phyloP scores from a whole-genome alignment of 2,113 vertebrate species.

The Scalopus aquaticus region DNA sequence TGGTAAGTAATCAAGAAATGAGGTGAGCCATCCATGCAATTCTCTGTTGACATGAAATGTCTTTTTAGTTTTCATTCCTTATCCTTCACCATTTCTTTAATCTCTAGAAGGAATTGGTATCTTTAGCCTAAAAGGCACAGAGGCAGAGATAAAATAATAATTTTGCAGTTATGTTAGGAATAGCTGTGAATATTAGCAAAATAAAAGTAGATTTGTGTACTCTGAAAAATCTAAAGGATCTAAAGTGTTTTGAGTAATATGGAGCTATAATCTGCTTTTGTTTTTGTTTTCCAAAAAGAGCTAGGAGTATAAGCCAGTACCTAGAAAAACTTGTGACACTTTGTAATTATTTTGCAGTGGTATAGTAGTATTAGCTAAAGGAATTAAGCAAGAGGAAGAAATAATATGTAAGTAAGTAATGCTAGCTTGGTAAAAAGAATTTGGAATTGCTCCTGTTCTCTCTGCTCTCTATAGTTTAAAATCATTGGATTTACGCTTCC shows the following conservation, averaged over 20 bases:
- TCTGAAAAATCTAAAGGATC: not conserved
- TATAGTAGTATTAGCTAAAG: not conserved
- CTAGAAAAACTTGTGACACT: too few species aligned
- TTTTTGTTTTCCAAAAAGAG: not conserved
- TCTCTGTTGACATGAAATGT: too few species aligned
- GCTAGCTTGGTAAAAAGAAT: not conserved
- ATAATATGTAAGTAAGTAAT: not conserved
- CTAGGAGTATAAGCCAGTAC: too few species aligned
- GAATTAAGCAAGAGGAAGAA: not conserved
- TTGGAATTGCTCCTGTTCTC: not conserved
- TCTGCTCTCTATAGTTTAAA: not conserved
- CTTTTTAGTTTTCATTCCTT: not conserved
- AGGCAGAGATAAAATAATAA: not conserved
- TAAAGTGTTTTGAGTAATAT: not conserved
- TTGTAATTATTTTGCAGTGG: not conserved
- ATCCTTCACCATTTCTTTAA: slow-evolving; percentile 8
- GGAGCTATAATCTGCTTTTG: not conserved
- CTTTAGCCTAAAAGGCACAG: not conserved
- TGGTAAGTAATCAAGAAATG: not conserved
- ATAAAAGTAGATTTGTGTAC: not conserved
- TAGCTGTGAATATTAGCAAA: not conserved
- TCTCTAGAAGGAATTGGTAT: not conserved
- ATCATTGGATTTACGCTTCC: not conserved
- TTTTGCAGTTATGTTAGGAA: not conserved
- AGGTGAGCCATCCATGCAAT: not conserved